phyloP scores from a whole-genome alignment of 2,888 invertebrate species.

The Orchesella flavescens region DNA sequence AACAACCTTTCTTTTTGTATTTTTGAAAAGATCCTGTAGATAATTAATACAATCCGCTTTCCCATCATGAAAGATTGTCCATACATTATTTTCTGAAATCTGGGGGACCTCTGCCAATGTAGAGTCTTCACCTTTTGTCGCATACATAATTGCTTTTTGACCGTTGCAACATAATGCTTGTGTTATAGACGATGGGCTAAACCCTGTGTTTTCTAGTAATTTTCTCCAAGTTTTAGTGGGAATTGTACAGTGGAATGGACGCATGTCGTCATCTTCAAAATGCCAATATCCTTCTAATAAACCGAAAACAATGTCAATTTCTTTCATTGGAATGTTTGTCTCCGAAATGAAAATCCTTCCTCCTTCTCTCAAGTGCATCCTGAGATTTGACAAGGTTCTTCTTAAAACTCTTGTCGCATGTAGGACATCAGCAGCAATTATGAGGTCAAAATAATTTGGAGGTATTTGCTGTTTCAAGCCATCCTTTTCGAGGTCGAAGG shows the following conservation, averaged over 20 bases:
- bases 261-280: constrained; percentile 20
- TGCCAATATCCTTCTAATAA: constrained; percentile 42
- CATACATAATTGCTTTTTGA: too few species aligned
- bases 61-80: too few species aligned
- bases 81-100: too few species aligned
- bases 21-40: too few species aligned
- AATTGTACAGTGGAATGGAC: background rate
- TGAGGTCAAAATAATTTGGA: constrained; percentile 27
- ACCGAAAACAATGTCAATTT: constrained; percentile 23
- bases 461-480: constrained; percentile 20
- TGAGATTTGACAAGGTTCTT: background rate
- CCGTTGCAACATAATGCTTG: too few species aligned
- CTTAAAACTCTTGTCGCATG: constrained; percentile 34
- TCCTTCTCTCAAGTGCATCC: background rate
- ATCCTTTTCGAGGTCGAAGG: constrained; percentile 7
- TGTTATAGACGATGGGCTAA: too few species aligned
- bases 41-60: too few species aligned
- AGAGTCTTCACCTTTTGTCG: too few species aligned
- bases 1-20: too few species aligned
- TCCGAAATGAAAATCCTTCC: constrained; percentile 28
- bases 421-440: constrained; percentile 24
- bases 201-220: too few species aligned
- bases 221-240: too few species aligned
- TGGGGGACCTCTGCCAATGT: too few species aligned
- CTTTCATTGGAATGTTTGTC: background rate